Percentiles rank a stretch among this genome's conserved stretches.
Evolutionary conservation across 2,113 vertebrate genomes (phyloP).

Genomic region (Paratilapia polleni): DNA sequence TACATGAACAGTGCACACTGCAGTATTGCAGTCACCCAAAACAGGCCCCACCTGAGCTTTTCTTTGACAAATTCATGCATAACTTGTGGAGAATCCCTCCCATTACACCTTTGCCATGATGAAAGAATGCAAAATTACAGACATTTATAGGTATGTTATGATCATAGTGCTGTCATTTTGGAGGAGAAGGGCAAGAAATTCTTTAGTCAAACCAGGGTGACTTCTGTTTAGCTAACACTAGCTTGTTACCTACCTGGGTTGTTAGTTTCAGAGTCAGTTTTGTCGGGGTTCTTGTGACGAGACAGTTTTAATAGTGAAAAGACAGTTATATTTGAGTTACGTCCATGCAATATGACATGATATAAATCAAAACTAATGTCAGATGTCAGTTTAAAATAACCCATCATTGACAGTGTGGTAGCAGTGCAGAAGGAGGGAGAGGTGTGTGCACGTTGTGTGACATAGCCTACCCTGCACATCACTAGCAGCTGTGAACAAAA

Average conservation of each 20-base stretch:
- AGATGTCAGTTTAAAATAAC: background rate
- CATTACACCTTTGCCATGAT: background rate
- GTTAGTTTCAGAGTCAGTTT: background rate
- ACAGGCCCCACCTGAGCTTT: background rate
- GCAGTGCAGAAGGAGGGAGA: background rate
- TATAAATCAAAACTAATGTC: background rate
- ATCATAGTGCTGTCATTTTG: background rate
- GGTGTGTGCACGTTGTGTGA: background rate
- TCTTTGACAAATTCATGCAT: background rate
- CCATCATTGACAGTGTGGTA: background rate
- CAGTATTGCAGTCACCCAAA: background rate
- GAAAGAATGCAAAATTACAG: background rate
- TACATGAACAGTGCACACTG: background rate
- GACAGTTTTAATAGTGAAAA: background rate
- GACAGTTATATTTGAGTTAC: background rate
- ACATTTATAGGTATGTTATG: background rate
- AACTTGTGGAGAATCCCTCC: background rate
- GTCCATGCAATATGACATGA: accelerated
- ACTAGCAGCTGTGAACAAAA: background rate
- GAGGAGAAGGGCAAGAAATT: background rate
- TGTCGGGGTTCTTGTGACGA: background rate
- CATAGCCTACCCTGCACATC: background rate
- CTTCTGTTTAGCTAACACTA: background rate
- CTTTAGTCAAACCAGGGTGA: background rate
- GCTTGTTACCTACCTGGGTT: background rate